Evolutionary conservation across 2,113 vertebrate genomes (phyloP).

Genomic region (Pomatorhinus ruficollis): DNA sequence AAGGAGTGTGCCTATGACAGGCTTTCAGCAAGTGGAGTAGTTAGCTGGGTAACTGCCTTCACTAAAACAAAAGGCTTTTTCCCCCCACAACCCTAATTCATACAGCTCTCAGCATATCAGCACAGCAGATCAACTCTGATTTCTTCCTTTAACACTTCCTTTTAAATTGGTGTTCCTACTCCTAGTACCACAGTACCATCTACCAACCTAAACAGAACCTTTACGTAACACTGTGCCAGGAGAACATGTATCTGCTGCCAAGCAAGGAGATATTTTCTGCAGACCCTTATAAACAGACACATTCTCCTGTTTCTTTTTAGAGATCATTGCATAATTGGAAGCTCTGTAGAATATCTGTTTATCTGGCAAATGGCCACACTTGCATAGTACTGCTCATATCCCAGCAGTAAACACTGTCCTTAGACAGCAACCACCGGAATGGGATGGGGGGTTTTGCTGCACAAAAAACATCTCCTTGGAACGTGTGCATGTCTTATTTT

Average conservation of each 20-base stretch:
- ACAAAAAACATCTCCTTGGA: not conserved
- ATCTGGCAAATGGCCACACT: slow-evolving; percentile 52
- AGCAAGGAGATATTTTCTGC: slow-evolving; percentile 26
- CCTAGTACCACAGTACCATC: not conserved
- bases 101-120: not conserved
- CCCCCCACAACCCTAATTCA: not conserved
- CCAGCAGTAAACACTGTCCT: slow-evolving; percentile 43
- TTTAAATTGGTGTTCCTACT: not conserved
- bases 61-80: not conserved
- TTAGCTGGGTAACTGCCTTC: not conserved
- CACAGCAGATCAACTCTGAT: not conserved
- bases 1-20: not conserved
- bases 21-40: not conserved
- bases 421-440: not conserved
- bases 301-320: slow-evolving; percentile 62
- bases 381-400: slow-evolving; percentile 37
- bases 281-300: slow-evolving; percentile 58
- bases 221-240: not conserved
- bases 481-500: not conserved
- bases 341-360: slow-evolving; percentile 63
- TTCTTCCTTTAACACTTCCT: not conserved
- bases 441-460: not conserved
- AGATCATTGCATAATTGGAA: slow-evolving; percentile 57
- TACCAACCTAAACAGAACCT: slow-evolving; percentile 3
- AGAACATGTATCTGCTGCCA: slow-evolving; percentile 24